These are phyloP conservation scores for Dermatemys mawii DNA, from an alignment of 2,113 vertebrate species.

Conservation along the genomic window DNA sequence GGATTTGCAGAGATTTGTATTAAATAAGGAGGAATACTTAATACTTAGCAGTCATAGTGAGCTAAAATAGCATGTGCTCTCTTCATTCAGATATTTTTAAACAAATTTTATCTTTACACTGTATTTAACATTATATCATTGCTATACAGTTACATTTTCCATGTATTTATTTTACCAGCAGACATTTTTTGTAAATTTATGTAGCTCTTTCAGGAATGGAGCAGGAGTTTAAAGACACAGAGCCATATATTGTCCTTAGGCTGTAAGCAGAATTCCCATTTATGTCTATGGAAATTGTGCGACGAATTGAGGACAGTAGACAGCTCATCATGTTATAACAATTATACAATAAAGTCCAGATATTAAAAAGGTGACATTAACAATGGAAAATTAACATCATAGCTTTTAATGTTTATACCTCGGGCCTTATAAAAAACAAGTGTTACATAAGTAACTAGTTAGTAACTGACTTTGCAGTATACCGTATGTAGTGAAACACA, in stretches of 20 bases:
- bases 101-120: neutral
- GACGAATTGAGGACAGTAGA: neutral
- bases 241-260: neutral
- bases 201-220: neutral
- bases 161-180: slow-evolving; percentile 4
- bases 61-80: neutral
- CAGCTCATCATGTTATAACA: neutral
- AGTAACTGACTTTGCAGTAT: neutral
- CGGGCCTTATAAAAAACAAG: neutral
- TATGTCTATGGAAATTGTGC: neutral
- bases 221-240: neutral
- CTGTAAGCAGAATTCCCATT: neutral
- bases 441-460: neutral
- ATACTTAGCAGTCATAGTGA: neutral
- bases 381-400: neutral
- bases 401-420: neutral
- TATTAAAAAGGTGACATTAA: neutral
- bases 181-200: neutral
- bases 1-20: slow-evolving; percentile 26
- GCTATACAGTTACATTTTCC: neutral
- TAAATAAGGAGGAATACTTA: slow-evolving; percentile 13
- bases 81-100: slow-evolving; percentile 8
- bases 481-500: neutral
- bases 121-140: neutral
- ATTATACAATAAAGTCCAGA: neutral